Base-by-base conservation (phyloP, 2,113 vertebrate species). In the Oncorhynchus kisutch region DNA sequence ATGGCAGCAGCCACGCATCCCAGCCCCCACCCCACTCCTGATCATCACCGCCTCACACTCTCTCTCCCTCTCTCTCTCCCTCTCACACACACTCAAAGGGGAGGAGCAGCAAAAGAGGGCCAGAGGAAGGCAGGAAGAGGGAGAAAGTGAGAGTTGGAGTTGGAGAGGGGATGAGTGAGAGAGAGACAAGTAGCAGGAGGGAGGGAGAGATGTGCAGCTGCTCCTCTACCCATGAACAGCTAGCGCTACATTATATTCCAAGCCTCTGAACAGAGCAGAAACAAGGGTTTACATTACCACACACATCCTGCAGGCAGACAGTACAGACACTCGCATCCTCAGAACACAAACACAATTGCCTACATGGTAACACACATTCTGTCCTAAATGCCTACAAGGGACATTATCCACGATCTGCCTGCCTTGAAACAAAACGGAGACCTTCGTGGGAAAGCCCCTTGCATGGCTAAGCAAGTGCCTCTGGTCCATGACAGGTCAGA, bases 1-100 rank as follows among this genome's bases (percentile, higher is more conserved):
- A 88, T 82, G 68, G 81, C 77, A 69, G 82, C 88, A 90, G 85
- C 85, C 81, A 87, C 78, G 88, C 91, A 90, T 92, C 90, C 90
- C 88, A 88, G 75, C 72, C 66, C 71, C 31, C 54, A 51, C 76
- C 78, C 75, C 62, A 13, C 71, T 81, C 81, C 79, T 78, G 81
- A 85, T 82, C 82, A 83, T 48, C 66, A 67, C 48, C 5, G 64
- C 65, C 51, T 5, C 68, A 57, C 67, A 60, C 78, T 71, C 74
- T 79, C 29, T 16, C 67, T 20, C 62, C 13, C 72, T 31, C 67
- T 9, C 39, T 39, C 34, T 39, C 34, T 2, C 39, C 1, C 39
- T 0, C 39, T 1, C 64, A 45, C 39, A 45, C 39, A 45, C 39
- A 12, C 39, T 73, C 65, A 51, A 89, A 71, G 77, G 84, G 88